These are phyloP conservation scores for Aethina tumida DNA, from an alignment of 1,140 invertebrate species.

Conservation along the genomic window DNA sequence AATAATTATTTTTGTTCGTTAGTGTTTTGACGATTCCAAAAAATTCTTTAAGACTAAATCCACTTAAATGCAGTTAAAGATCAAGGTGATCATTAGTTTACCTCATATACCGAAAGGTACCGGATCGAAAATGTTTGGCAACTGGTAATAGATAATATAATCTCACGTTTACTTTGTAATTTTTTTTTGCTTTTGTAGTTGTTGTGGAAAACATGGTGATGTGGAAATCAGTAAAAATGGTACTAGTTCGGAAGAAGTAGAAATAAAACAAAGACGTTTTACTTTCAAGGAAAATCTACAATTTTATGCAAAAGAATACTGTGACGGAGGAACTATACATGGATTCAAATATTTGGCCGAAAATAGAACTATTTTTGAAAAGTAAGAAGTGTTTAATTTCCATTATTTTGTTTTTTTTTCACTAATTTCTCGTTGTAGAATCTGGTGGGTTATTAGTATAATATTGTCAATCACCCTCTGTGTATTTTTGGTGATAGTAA, in stretches of 20 bases:
- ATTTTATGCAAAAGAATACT: neutral
- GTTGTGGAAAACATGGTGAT: no score
- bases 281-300: neutral
- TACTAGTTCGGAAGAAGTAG: neutral
- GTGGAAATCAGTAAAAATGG: neutral
- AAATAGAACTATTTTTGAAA: slow-evolving; percentile 5
- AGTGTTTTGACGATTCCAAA: no score
- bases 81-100: no score
- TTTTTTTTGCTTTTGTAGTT: no score
- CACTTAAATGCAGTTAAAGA: no score
- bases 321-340: slow-evolving; percentile 5
- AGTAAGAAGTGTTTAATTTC: slow-evolving; percentile 3
- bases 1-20: no score
- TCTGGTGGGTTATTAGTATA: slow-evolving; percentile 19
- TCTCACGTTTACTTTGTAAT: no score
- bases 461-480: slow-evolving; percentile 8
- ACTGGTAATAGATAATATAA: no score
- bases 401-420: neutral
- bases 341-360: slow-evolving; percentile 6
- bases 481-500: slow-evolving; percentile 21
- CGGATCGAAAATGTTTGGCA: no score
- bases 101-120: no score
- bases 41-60: no score
- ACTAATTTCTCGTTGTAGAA: slow-evolving; percentile 10
- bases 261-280: neutral